phyloP scores from a whole-genome alignment of 92 coral and sea anemone genomes.

The Pocillopora grandis region DNA sequence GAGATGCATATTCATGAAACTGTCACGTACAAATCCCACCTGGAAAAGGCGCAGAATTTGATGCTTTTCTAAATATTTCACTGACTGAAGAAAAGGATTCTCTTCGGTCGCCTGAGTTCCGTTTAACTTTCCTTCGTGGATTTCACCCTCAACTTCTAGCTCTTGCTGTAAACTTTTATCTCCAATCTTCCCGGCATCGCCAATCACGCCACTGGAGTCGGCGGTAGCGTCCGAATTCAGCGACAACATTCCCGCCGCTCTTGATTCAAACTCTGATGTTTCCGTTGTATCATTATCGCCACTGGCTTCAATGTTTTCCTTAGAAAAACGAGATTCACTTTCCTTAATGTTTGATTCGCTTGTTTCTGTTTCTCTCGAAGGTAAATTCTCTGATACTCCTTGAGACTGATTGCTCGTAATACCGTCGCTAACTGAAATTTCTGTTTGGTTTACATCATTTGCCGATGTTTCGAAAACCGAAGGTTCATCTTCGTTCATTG shows the following conservation, averaged over 20 bases:
- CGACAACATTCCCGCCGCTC: background rate
- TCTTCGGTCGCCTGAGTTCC: conserved; percentile 22
- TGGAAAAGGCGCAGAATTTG: conserved; percentile 76
- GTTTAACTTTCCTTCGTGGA: background rate
- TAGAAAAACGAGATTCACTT: background rate
- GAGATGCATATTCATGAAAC: too few relatives aligned
- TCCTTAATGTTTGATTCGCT: background rate
- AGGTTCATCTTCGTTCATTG: conserved; percentile 17
- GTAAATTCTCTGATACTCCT: background rate
- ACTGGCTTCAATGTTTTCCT: background rate
- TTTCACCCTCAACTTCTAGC: background rate
- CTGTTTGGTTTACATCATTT: background rate
- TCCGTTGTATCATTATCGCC: background rate
- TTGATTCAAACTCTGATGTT: background rate
- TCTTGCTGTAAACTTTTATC: background rate
- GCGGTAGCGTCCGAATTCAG: conserved; percentile 15
- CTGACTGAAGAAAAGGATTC: conserved; percentile 69
- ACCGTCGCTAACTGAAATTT: background rate
- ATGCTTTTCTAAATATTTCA: conserved; percentile 73
- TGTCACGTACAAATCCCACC: conserved; percentile 45
- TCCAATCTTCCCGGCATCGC: background rate
- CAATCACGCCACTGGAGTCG: background rate
- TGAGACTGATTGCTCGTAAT: background rate
- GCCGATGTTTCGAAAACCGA: background rate
- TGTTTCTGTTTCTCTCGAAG: background rate